Evolutionary conservation across 2,888 invertebrate genomes (phyloP).

Genomic region (Frankliniella intonsa): DNA sequence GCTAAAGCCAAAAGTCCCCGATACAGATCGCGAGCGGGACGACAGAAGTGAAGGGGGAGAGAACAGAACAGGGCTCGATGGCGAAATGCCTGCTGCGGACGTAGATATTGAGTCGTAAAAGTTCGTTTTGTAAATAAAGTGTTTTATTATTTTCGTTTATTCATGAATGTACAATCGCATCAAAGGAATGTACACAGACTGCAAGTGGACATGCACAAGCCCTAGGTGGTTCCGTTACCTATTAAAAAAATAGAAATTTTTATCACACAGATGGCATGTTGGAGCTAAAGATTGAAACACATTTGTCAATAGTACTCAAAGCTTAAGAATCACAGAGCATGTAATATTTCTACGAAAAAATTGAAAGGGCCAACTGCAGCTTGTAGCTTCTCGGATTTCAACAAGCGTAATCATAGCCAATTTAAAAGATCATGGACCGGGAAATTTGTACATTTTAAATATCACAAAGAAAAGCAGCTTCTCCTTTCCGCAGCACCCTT

Average conservation of each 20-base stretch:
- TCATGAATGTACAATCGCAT: background rate
- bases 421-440: background rate
- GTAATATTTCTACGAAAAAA: no score
- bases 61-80: background rate
- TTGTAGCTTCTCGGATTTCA: no score
- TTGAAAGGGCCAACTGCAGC: no score
- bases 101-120: background rate
- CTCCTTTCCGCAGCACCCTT: background rate
- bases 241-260: background rate
- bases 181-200: constrained; percentile 14
- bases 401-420: no score
- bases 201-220: no score
- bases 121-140: background rate
- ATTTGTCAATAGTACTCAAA: background rate
- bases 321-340: background rate
- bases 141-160: background rate
- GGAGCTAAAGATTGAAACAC: no score
- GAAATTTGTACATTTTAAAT: constrained; percentile 8
- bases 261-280: background rate
- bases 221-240: no score
- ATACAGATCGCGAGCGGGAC: background rate
- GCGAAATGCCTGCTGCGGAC: background rate
- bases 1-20: no score
- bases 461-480: background rate
- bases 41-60: no score